Base-by-base conservation (phyloP, 1,140 invertebrate genomes). In the Samia ricini region DNA sequence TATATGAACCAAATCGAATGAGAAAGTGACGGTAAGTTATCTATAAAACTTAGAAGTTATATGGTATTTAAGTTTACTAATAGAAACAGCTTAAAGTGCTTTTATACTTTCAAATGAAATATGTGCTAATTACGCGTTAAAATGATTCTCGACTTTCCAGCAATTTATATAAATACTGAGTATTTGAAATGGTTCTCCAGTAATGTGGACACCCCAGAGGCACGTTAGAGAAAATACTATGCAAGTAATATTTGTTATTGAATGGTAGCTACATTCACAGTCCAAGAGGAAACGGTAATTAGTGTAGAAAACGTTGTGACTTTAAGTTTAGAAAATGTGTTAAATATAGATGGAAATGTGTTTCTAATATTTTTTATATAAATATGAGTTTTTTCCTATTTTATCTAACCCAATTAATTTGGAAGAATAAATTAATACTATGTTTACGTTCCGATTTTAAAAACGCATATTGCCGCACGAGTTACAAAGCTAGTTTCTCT, bases 1-100 rank as follows among this genome's bases (percentile, higher is more conserved):
- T 67, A 72, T 64, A 71, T 61, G 64, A 66, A 59, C 71, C 66
- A 67, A 72, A 71, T 72, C 62, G 66, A 60, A 56, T 68, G 71
- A 69, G 71, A 76, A 76, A 72, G 74, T 71, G 60, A 29, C 19
- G 15, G 23, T 24, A 42, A 42, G 10, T 1, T 42, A 42, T 42
- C 33, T 3, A 42, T 15, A 15, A 15, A 15, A 3, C 12, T 3
- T 42, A 42, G 33, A 42, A 42, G n/a, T n/a, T 42, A 42, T 42
- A 42, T 29, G 26, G 33, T 12, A 42, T 42, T 42, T 42, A 42
- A 42, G 10, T 42, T 42, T 42, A 15, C n/a, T 2, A 15, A 12
- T 15, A 42, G 33, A 42, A 42, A n/a, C n/a, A n/a, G n/a, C n/a
- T 42, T 42, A 15, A 42, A 12, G 33, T 42, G 33, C 33, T 15